Evolutionary conservation across 2,888 invertebrate species (phyloP).

Genomic region (Temnothorax ravouxi): DNA sequence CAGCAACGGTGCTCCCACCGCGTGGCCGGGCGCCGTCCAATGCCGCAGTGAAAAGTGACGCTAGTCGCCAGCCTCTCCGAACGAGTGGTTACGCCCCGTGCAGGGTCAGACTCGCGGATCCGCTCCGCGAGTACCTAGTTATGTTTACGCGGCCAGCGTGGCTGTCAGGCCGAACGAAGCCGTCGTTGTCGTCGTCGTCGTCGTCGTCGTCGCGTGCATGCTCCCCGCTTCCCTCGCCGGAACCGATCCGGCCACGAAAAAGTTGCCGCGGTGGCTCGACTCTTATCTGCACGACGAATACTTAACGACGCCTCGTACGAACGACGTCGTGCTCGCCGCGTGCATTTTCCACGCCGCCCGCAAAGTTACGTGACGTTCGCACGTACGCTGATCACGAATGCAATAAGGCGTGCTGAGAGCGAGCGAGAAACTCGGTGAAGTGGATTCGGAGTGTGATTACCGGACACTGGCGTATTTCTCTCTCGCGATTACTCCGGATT

Average conservation of each 20-base stretch:
- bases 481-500: neutral
- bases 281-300: slow-evolving; percentile 13
- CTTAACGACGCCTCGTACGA: neutral
- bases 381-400: neutral
- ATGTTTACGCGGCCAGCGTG: slow-evolving; percentile 73
- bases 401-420: neutral
- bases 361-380: neutral
- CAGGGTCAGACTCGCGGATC: slow-evolving; percentile 73
- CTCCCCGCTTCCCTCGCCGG: neutral
- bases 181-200: neutral
- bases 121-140: slow-evolving; percentile 67
- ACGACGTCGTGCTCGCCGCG: slow-evolving; percentile 2
- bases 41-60: slow-evolving; percentile 75
- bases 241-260: neutral
- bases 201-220: neutral
- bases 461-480: neutral
- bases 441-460: neutral
- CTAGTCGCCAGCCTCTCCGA: slow-evolving; percentile 72
- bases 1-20: slow-evolving; percentile 66
- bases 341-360: neutral
- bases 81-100: slow-evolving; percentile 77
- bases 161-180: neutral
- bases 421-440: neutral
- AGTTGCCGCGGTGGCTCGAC: neutral
- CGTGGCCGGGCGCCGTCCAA: slow-evolving; percentile 69